Evolutionary conservation across 2,113 vertebrate species (phyloP).

Genomic region (Carassius auratus): DNA sequence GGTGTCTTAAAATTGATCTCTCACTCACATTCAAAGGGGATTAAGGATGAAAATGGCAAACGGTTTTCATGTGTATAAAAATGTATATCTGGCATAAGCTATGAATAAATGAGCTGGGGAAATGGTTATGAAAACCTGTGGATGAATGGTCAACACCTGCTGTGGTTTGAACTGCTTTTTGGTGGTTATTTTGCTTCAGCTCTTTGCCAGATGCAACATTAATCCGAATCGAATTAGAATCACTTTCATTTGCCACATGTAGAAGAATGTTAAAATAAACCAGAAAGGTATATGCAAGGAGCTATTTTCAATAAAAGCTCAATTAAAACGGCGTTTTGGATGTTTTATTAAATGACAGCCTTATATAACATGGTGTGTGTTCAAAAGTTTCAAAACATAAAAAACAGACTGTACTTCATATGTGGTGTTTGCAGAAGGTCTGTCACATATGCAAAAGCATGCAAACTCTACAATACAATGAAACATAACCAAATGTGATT

Average conservation of each 20-base stretch:
- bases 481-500: background rate
- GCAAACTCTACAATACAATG: background rate
- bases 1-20: constrained; percentile 12
- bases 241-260: background rate
- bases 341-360: background rate
- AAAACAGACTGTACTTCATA: background rate
- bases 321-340: background rate
- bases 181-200: constrained; percentile 17
- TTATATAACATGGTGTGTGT: background rate
- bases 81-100: constrained; percentile 33
- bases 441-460: background rate
- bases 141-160: constrained; percentile 12
- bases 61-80: constrained; percentile 36
- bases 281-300: background rate
- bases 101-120: constrained; percentile 11
- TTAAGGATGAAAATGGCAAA: constrained; percentile 26
- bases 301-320: background rate
- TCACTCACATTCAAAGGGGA: background rate
- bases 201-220: background rate
- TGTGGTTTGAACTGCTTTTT: background rate
- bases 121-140: constrained; percentile 27
- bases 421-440: background rate
- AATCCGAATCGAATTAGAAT: background rate
- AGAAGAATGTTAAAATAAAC: background rate
- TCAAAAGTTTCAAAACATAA: background rate